These are phyloP conservation scores for Hemicentrotus pulcherrimus DNA, from an alignment of 35 echinoderm and acorn worm species.

Conservation along the genomic window DNA sequence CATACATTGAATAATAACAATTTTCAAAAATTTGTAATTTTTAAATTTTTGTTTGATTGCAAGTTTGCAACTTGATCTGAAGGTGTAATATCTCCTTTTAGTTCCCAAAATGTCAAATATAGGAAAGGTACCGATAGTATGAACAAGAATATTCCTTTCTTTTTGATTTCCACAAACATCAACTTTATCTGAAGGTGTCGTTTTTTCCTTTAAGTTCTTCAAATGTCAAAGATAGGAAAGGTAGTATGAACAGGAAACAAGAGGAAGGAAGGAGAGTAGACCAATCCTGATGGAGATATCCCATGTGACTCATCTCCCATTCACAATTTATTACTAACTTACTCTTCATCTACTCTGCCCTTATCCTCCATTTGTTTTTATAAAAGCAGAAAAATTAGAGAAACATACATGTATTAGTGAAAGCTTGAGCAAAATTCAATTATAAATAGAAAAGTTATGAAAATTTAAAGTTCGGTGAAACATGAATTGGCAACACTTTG, in stretches of 20 bases:
- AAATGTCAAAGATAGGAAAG: conserved; percentile 48
- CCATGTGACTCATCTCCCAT: conserved; percentile 43
- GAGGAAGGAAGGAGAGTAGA: background rate
- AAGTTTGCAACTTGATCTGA: background rate
- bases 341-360: no score
- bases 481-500: no score
- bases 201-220: background rate
- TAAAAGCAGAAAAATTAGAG: no score
- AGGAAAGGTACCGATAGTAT: background rate
- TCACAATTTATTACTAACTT: conserved; percentile 8
- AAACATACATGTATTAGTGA: no score
- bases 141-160: background rate
- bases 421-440: no score
- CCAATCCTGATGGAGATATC: conserved; percentile 39
- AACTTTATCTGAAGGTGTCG: background rate
- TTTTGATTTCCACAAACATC: background rate
- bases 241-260: conserved; percentile 11
- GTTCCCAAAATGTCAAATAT: conserved; percentile 19
- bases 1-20: no score
- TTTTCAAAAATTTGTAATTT: no score
- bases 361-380: no score
- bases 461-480: no score
- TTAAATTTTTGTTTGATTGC: no score
- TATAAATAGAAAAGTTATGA: no score
- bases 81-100: background rate